phyloP scores from a whole-genome alignment of 2,797 vertebrate genomes.

The Hapalemur alaotrensis region DNA sequence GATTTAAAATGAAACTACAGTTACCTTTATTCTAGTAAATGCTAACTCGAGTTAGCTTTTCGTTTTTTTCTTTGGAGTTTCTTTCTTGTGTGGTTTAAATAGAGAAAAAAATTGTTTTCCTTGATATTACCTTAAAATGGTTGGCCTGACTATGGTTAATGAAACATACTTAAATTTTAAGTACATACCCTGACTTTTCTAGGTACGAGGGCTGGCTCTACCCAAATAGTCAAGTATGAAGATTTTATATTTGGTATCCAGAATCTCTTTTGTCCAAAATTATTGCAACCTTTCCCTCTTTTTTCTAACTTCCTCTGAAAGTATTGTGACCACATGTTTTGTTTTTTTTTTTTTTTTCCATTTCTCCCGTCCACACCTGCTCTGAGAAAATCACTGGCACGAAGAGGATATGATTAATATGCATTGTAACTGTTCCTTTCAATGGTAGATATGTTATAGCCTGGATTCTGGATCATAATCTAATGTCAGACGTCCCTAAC shows the following conservation, averaged over 20 bases:
- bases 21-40: slow-evolving; percentile 17
- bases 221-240: background rate
- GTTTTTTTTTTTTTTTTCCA: background rate
- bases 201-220: background rate
- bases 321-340: background rate
- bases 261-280: background rate
- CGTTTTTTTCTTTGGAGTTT: background rate
- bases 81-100: background rate
- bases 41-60: background rate
- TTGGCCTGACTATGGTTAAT: background rate
- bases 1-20: slow-evolving; percentile 8
- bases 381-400: background rate
- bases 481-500: background rate
- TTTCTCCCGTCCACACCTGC: background rate
- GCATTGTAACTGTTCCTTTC: background rate
- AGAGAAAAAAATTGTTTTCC: background rate
- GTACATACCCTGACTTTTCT: background rate
- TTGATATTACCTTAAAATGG: background rate
- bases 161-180: slow-evolving; percentile 23
- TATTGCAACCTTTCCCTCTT: background rate
- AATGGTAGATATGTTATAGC: background rate
- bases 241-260: background rate
- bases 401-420: slow-evolving; percentile 6
- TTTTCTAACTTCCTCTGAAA: slow-evolving; percentile 22
- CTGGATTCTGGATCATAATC: background rate